These are phyloP conservation scores for Tauraco hartlaubi DNA, from an alignment of 2,797 vertebrate genomes.

Conservation along the genomic window DNA sequence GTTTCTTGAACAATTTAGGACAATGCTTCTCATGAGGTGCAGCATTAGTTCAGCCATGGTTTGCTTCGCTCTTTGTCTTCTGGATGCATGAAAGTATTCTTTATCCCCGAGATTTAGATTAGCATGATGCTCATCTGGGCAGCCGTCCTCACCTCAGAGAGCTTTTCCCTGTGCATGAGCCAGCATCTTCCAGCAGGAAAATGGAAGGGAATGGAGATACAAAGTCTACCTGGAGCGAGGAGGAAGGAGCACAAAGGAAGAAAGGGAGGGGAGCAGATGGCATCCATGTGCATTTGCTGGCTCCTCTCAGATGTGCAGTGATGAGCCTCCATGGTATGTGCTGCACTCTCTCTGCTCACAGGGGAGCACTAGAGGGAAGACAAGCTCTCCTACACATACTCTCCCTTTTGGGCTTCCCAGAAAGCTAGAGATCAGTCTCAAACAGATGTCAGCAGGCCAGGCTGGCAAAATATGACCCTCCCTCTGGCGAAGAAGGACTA, in stretches of 20 bases:
- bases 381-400: not conserved
- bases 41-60: not conserved
- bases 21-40: not conserved
- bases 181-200: slow-evolving; percentile 35
- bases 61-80: slow-evolving; percentile 3
- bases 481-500: not conserved
- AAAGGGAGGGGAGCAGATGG: slow-evolving; percentile 32
- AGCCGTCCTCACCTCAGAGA: not conserved
- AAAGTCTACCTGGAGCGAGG: not conserved
- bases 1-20: not conserved
- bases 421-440: not conserved
- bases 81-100: not conserved
- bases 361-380: not conserved
- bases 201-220: not conserved
- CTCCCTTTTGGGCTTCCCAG: not conserved
- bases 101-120: not conserved
- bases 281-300: not conserved
- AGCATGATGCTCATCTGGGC: rapidly evolving
- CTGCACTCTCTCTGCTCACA: not conserved
- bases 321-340: not conserved
- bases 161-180: rapidly evolving
- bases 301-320: not conserved
- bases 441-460: not conserved
- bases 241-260: slow-evolving; percentile 6
- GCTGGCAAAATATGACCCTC: not conserved